Base-by-base conservation (phyloP, 1,140 invertebrate species). In the Eciton burchellii region DNA sequence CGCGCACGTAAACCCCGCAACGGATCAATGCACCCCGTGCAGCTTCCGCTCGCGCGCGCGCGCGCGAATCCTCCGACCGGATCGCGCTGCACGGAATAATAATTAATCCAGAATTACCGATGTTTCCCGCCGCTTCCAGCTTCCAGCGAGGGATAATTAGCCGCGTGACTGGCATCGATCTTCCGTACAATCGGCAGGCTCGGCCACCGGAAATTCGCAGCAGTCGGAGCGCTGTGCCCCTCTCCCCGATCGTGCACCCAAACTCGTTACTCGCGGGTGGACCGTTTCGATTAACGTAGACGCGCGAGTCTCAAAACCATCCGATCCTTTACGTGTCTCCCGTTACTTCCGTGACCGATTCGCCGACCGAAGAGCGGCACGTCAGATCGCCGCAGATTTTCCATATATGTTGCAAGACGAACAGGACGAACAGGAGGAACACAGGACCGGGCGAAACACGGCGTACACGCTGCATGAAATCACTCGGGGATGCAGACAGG, bases 21-120 rank as follows among this genome's bases (percentile, higher is more conserved):
- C 57, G 79, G 85, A 88, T 88, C 83, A 85, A 87, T 89, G 85
- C 84, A 85, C 66, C 56, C 81, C 76, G 71, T 45, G 62, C 35
- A 85, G 52, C 49, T 84, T 77, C 76, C 82, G 41, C 74, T 82
- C 29, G 24, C 14, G 24, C 3, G 19, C 21, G n/a, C n/a, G 49
- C 16, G n/a, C 16, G 43, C 21, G 56, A n/a, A n/a, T 3, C 16
- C 0, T 29, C 3, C 21, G 16, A 41, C 21, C 19, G 57, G 43
- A 74, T 76, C 52, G 26, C 35, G 24, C n/a, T 9, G 21, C 63
- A 66, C 35, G 66, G 70, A 85, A 85, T 84, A 82, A 86, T 84
- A 52, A 86, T 84, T 84, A 74, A 86, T 60, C 47, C 24, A 29
- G 21, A 24, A 70, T 81, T 68, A 81, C 47, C 52, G 45, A 60